Evolutionary conservation across 2,797 vertebrate species (phyloP), one percentile per base, ranked within the genome.

Genomic region (Spinus olivaceus): DNA sequence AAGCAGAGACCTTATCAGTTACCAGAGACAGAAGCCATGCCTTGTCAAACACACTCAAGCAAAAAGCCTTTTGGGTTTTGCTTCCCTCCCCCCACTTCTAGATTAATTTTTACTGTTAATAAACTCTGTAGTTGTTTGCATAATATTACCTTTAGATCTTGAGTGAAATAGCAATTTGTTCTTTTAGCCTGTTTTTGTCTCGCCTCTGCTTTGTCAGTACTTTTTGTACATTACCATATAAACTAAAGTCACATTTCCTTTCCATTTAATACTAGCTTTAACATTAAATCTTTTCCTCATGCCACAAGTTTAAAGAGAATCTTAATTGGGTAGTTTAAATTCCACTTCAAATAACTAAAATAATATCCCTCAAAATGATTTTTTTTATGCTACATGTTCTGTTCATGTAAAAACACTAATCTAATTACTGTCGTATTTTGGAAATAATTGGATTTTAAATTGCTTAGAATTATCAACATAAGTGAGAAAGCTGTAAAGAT

Each of bases 391-490:
- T 94, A 57, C 46, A 41, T 44, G 25, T 71, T 89, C 93, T 87
- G 49, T 89, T 86, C 83, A 65, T 82, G 78, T 80, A 90, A 92
- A 93, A 95, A 94, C 57, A 92, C 69, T 93, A 92, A 96, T 93
- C 86, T 95, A 96, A 97, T 97, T 96, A 95, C 76, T 66, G 84
- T 51, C 69, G 20, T 92, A 94, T 93, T 96, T 96, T 90, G 57
- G 70, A 94, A 97, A 96, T 95, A 96, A 95, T 95, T 96, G 93
- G 94, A 94, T 96, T 97, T 97, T 95, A 97, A 98, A 97, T 97
- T 97, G 94, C 96, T 93, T 82, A 90, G 88, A 97, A 97, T 97
- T 98, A 98, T 97, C 97, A 97, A 97, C 95, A 22, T 97, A 97
- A 98, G 96, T 83, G 97, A 97, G 95, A 95, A 94, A 96, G 96